phyloP scores from a whole-genome alignment of 2,888 invertebrate species.

The Mythimna impura region DNA sequence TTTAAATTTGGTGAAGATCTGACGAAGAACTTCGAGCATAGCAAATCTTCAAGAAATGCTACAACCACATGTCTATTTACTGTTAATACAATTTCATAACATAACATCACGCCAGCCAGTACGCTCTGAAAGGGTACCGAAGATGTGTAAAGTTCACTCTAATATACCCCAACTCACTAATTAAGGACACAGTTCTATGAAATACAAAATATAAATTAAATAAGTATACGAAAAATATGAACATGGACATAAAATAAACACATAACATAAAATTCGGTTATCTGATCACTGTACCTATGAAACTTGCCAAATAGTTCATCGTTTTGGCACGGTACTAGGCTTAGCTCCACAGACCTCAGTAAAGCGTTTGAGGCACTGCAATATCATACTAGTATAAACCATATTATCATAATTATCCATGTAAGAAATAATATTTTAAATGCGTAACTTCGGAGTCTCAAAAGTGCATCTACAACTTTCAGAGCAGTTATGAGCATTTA shows the following conservation, averaged over 20 bases:
- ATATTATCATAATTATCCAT: background rate
- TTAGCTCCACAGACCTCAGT: background rate
- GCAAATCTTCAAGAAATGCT: too few species aligned
- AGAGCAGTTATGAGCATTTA: slow-evolving; percentile 36
- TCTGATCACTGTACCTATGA: background rate
- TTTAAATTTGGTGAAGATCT: too few species aligned
- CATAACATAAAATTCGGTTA: background rate
- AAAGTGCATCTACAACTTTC: slow-evolving; percentile 12
- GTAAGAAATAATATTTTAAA: background rate
- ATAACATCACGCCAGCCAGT: too few species aligned
- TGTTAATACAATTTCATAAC: too few species aligned
- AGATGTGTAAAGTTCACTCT: too few species aligned
- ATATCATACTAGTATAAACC: background rate
- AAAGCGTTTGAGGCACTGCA: background rate
- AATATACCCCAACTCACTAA: too few species aligned
- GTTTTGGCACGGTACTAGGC: background rate
- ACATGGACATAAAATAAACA: background rate
- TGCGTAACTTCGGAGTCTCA: slow-evolving; percentile 7
- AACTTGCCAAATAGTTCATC: slow-evolving; percentile 6
- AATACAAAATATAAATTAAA: slow-evolving; percentile 1
- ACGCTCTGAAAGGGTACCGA: too few species aligned
- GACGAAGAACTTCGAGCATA: background rate
- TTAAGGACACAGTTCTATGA: too few species aligned
- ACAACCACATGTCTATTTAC: too few species aligned
- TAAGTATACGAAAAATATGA: background rate